Percentiles rank a stretch among this genome's conserved stretches.
These are phyloP conservation scores for Trematomus loennbergii DNA, from an alignment of 2,113 vertebrate genomes.

Conservation along the genomic window DNA sequence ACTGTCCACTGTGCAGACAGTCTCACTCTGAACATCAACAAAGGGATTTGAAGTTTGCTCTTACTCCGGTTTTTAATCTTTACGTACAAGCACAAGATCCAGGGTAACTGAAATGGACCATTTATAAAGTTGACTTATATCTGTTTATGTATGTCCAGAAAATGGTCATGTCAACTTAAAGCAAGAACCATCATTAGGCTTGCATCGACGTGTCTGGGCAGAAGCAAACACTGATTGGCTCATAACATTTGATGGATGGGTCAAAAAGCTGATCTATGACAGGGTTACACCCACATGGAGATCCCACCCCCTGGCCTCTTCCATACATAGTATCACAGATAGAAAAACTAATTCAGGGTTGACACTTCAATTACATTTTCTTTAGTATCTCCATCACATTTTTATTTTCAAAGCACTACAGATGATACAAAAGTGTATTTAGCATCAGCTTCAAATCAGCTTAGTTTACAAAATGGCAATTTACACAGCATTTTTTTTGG, in stretches of 20 bases:
- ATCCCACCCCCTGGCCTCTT: neutral
- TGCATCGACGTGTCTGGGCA: conserved; percentile 34
- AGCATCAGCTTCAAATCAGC: neutral
- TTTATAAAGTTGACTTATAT: neutral
- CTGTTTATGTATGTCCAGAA: conserved; percentile 11
- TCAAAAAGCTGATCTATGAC: conserved; percentile 27
- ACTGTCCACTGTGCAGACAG: conserved; percentile 22
- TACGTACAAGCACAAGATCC: conserved; percentile 5
- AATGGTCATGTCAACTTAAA: neutral
- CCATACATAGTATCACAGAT: conserved; percentile 34
- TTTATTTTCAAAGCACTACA: neutral
- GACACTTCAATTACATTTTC: neutral
- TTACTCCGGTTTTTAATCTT: conserved; percentile 19
- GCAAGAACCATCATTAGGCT: neutral
- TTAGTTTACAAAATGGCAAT: neutral
- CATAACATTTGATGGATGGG: conserved; percentile 45
- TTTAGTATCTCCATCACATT: conserved; percentile 20
- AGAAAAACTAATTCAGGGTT: conserved; percentile 18
- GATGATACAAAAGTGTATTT: conserved; percentile 7
- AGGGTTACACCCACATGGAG: conserved; percentile 4
- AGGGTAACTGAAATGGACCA: neutral
- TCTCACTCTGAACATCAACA: neutral
- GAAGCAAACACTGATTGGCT: conserved; percentile 37
- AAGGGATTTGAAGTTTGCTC: conserved; percentile 20
- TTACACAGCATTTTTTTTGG: neutral